Conservation (phyloP, 2,797 vertebrate species). For the Syngnathus acus region DNA sequence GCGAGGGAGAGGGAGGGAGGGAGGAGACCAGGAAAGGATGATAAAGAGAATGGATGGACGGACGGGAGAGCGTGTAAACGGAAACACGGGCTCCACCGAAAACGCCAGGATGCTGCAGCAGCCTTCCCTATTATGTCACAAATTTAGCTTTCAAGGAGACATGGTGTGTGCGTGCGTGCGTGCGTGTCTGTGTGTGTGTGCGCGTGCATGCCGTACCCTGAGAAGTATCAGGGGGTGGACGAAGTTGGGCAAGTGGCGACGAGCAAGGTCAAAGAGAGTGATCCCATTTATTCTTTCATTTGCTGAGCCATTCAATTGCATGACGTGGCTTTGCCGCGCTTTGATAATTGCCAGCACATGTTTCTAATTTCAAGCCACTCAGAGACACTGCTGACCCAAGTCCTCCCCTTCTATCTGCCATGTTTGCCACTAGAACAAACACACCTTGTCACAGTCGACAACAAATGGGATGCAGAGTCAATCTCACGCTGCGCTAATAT, state of each 20-base stretch:
- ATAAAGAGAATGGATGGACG: slow-evolving; percentile 57
- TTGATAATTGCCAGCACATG: slow-evolving; percentile 79
- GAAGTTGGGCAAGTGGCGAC: slow-evolving; percentile 53
- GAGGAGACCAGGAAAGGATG: slow-evolving; percentile 37
- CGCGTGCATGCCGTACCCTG: slow-evolving; percentile 25
- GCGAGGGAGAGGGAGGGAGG: slow-evolving; percentile 28
- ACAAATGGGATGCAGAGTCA: not conserved
- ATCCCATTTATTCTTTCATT: slow-evolving; percentile 74
- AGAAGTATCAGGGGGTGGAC: slow-evolving; percentile 47
- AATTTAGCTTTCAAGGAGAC: not conserved
- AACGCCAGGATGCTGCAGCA: slow-evolving; percentile 36
- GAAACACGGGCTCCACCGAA: slow-evolving; percentile 72
- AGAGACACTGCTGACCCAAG: slow-evolving; percentile 73
- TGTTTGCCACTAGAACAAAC: slow-evolving; percentile 4
- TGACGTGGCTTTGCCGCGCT: slow-evolving; percentile 72
- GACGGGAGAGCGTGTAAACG: slow-evolving; percentile 72
- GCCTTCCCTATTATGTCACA: not conserved
- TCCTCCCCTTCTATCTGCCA: slow-evolving; percentile 57
- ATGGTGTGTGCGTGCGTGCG: slow-evolving; percentile 58
- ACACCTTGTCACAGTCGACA: not conserved
- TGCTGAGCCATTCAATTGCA: slow-evolving; percentile 76
- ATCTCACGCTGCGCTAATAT: not conserved
- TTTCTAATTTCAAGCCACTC: slow-evolving; percentile 75
- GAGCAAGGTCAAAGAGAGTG: slow-evolving; percentile 71
- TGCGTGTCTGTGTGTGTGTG: slow-evolving; percentile 73